Evolutionary conservation across 2,797 vertebrate genomes (phyloP).

Genomic region (Micromesistius poutassou): DNA sequence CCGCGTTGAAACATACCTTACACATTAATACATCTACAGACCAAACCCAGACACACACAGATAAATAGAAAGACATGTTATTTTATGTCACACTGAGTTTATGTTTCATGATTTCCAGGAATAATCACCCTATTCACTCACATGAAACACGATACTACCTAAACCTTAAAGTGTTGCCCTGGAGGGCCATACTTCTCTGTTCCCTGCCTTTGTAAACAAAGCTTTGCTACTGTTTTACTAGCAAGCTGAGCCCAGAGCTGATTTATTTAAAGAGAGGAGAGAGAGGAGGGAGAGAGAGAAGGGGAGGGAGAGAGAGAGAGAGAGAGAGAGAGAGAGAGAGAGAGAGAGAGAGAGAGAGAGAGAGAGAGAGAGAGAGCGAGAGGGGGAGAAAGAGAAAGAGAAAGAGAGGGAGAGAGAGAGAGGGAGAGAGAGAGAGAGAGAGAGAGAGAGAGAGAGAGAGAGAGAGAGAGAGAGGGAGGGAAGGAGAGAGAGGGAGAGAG

Average conservation of each 20-base stretch:
- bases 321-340: not conserved
- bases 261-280: slow-evolving; percentile 1
- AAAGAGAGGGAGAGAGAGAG: slow-evolving; percentile 1
- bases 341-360: no score
- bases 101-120: slow-evolving; percentile 41
- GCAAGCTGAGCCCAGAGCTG: not conserved
- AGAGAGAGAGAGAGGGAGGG: no score
- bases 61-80: not conserved
- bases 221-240: slow-evolving; percentile 13
- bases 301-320: not conserved
- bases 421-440: no score
- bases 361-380: no score
- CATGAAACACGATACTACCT: slow-evolving; percentile 31
- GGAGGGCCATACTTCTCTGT: slow-evolving; percentile 11
- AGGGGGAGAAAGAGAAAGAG: no score
- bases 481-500: no score
- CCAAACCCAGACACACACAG: not conserved
- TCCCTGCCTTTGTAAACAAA: slow-evolving; percentile 13
- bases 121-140: slow-evolving; percentile 38
- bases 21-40: not conserved
- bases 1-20: no score
- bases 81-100: slow-evolving; percentile 15
- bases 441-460: no score
- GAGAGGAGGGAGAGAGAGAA: slow-evolving; percentile 1
- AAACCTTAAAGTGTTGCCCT: slow-evolving; percentile 32